Conservation (phyloP, 2,113 vertebrate species). For the Cygnus buccinator region DNA sequence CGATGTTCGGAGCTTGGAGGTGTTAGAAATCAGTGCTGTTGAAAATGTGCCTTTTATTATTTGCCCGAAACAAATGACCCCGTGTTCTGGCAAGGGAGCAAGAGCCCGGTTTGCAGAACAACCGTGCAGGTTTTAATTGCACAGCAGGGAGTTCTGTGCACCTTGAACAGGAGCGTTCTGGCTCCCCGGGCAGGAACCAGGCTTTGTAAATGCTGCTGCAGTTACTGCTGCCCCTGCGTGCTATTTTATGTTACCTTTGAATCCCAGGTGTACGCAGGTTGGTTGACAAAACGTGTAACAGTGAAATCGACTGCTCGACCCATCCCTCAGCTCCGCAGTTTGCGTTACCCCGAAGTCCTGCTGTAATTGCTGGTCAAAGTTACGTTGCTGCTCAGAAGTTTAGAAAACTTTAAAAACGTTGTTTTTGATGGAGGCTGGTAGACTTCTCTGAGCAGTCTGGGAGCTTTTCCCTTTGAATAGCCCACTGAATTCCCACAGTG, state of each 20-base stretch:
- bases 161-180: not conserved
- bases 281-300: not conserved
- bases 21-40: not conserved
- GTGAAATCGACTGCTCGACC: not conserved
- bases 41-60: not conserved
- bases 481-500: not conserved
- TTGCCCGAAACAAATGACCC: fast-evolving
- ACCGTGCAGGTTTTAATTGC: not conserved
- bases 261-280: not conserved
- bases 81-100: fast-evolving
- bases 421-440: not conserved
- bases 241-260: not conserved
- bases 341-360: not conserved
- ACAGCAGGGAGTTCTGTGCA: not conserved
- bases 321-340: not conserved
- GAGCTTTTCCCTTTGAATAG: not conserved
- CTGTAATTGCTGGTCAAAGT: not conserved
- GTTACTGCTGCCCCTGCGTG: fast-evolving
- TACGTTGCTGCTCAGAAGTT: not conserved
- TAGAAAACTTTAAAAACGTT: not conserved
- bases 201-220: fast-evolving
- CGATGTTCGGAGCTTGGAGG: not conserved
- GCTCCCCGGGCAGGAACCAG: too few species aligned
- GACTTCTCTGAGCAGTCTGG: not conserved
- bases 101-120: not conserved